Evolutionary conservation across 2,113 vertebrate genomes (phyloP).

Genomic region (Pungitius pungitius): DNA sequence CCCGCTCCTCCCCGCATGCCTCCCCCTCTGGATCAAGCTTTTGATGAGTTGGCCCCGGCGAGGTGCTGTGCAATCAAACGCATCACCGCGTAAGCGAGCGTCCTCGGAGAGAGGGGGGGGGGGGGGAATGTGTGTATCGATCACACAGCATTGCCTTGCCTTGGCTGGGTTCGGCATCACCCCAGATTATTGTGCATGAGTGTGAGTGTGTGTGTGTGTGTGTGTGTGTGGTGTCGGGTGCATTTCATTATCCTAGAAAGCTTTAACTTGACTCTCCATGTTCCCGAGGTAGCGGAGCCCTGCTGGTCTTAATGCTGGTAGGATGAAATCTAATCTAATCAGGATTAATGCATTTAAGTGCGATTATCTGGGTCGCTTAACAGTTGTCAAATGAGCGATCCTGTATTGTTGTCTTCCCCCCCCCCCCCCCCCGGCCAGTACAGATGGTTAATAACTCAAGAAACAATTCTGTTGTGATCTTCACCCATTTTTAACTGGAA

Average conservation of each 20-base stretch:
- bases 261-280: constrained; percentile 1
- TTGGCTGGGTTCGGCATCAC: background rate
- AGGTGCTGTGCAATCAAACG: constrained; percentile 77
- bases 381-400: constrained; percentile 19
- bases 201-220: background rate
- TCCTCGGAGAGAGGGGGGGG: constrained; percentile 54
- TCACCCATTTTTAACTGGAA: background rate
- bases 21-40: constrained; percentile 64
- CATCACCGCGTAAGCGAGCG: constrained; percentile 72
- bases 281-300: constrained; percentile 26
- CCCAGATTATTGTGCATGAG: constrained; percentile 13
- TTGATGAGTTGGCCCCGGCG: constrained; percentile 67
- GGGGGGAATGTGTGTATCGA: constrained; percentile 59
- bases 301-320: constrained; percentile 47
- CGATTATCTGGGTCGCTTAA: constrained; percentile 38
- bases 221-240: constrained; percentile 5
- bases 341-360: constrained; percentile 46
- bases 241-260: constrained; percentile 2
- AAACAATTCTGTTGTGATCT: background rate
- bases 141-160: constrained; percentile 36
- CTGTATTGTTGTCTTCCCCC: constrained; percentile 1
- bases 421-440: no score
- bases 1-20: no score
- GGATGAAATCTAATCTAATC: constrained; percentile 41
- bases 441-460: no score